These are phyloP conservation scores for Physocephala rufipes DNA, from an alignment of 2,888 invertebrate genomes.

Conservation along the genomic window DNA sequence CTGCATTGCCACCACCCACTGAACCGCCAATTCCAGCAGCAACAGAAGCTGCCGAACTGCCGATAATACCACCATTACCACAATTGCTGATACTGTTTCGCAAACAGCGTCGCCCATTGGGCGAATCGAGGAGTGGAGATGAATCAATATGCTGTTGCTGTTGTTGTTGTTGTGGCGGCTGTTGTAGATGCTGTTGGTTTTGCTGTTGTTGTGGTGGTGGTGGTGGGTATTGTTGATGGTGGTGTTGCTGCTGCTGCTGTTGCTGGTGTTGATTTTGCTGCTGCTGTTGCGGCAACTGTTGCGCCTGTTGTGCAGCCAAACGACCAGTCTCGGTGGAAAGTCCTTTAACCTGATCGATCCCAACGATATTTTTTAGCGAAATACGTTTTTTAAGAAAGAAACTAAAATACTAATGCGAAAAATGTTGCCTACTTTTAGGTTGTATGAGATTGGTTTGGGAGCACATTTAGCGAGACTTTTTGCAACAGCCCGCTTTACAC, in stretches of 20 bases:
- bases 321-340: conserved; percentile 77
- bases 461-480: too few species aligned
- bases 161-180: conserved; percentile 60
- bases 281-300: conserved; percentile 40
- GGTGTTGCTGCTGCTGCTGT: conserved; percentile 52
- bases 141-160: conserved; percentile 59
- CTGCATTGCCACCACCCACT: conserved; percentile 43
- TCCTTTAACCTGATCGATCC: conserved; percentile 80
- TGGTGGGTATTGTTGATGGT: conserved; percentile 59
- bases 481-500: too few species aligned
- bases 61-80: conserved; percentile 54
- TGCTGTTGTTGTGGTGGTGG: conserved; percentile 45
- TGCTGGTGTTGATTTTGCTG: conserved; percentile 64
- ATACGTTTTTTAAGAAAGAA: neutral
- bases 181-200: conserved; percentile 48
- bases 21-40: conserved; percentile 54
- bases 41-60: conserved; percentile 47
- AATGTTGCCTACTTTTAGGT: conserved; percentile 16
- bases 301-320: conserved; percentile 65
- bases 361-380: neutral
- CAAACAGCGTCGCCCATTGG: conserved; percentile 64
- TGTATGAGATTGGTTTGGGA: neutral
- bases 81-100: conserved; percentile 64
- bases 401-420: conserved; percentile 37
- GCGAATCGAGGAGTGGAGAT: conserved; percentile 64